Evolutionary conservation across 2,797 vertebrate genomes (phyloP).

Genomic region (Halcyon badia): DNA sequence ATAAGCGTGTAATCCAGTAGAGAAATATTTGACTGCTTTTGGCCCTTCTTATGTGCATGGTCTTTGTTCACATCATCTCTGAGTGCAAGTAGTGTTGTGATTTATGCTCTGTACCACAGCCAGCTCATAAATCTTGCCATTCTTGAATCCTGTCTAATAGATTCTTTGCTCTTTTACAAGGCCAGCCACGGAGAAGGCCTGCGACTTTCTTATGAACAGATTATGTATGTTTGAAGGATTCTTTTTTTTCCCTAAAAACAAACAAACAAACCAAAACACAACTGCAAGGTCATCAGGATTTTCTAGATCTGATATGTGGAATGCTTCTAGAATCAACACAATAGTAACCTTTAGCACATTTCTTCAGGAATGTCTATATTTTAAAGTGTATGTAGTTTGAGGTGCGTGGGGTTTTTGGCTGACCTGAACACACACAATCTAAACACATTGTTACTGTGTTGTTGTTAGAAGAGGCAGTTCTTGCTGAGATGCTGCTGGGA

Average conservation of each 20-base stretch:
- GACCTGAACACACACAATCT: background rate
- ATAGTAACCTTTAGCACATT: background rate
- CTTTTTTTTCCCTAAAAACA: too few species aligned
- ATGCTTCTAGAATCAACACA: background rate
- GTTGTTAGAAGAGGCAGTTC: background rate
- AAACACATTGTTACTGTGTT: background rate
- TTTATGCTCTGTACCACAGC: background rate
- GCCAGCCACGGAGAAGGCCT: background rate
- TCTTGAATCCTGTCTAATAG: background rate
- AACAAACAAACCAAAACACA: background rate
- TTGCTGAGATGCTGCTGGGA: background rate
- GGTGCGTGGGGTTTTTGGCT: accelerated
- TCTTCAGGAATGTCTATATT: background rate
- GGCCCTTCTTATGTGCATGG: accelerated
- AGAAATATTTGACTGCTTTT: background rate
- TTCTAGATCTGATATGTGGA: background rate
- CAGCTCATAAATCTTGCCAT: background rate
- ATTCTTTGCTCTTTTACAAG: background rate
- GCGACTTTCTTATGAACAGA: background rate
- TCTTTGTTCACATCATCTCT: background rate
- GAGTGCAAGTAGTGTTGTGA: background rate
- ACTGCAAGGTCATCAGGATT: background rate
- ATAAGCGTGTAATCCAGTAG: background rate
- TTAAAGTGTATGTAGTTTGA: background rate
- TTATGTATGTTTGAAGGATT: accelerated